phyloP scores from a whole-genome alignment of 2,797 vertebrate species.

The Balearica regulorum region DNA sequence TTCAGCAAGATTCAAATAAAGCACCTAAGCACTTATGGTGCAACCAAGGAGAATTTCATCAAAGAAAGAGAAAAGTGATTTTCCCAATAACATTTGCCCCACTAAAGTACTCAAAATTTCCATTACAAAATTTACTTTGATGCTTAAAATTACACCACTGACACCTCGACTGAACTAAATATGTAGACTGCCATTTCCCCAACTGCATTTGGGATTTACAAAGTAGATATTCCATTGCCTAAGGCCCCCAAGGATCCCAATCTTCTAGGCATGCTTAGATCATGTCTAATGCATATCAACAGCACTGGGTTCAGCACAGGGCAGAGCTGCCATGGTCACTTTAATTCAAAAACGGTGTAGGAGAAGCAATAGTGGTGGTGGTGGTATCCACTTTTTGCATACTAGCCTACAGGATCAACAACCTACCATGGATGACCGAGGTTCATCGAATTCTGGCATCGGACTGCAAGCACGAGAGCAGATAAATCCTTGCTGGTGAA shows the following conservation, averaged over 20 bases:
- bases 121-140: background rate
- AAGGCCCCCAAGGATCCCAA: background rate
- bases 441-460: background rate
- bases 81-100: background rate
- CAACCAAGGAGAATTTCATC: background rate
- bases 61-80: conserved; percentile 14
- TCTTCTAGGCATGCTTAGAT: background rate
- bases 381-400: background rate
- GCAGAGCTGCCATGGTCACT: background rate
- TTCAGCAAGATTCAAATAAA: conserved; percentile 42
- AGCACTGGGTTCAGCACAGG: background rate
- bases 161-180: background rate
- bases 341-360: conserved; percentile 4
- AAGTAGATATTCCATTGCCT: background rate
- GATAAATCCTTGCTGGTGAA: background rate
- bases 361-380: background rate
- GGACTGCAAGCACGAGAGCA: background rate
- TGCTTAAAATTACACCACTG: background rate
- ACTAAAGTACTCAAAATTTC: background rate
- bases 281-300: background rate
- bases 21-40: background rate
- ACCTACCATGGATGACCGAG: background rate
- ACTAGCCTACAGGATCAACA: background rate
- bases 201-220: background rate
- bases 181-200: background rate